Evolutionary conservation across 2,113 vertebrate species (phyloP).

Genomic region (Cepphus grylle): DNA sequence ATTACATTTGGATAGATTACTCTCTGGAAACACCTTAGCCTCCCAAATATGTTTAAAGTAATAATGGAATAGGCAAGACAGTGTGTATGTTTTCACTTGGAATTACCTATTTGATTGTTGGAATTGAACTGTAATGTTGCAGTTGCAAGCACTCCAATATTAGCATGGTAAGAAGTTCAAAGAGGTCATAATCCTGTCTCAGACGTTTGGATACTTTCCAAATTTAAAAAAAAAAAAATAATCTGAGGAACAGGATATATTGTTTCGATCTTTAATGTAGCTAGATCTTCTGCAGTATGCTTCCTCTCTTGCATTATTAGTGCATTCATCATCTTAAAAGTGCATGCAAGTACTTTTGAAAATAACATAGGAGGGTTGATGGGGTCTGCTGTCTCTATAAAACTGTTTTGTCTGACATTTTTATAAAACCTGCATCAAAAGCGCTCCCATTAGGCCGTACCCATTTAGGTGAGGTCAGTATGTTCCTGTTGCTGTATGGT

Average conservation of each 20-base stretch:
- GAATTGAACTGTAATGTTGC: not conserved
- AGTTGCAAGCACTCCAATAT: not conserved
- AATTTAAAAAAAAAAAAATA: not conserved
- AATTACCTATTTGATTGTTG: not conserved
- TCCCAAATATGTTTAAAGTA: not conserved
- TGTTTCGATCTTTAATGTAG: not conserved
- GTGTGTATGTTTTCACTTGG: not conserved
- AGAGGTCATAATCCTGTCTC: not conserved
- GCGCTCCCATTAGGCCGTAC: not conserved
- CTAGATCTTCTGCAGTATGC: not conserved
- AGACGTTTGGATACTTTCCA: not conserved
- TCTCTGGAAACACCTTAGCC: not conserved
- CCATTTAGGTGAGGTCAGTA: not conserved
- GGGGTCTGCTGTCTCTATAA: not conserved
- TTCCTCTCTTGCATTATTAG: not conserved
- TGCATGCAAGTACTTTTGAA: not conserved
- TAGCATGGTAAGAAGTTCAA: not conserved
- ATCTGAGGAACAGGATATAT: not conserved
- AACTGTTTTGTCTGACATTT: not conserved
- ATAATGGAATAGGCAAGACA: not conserved
- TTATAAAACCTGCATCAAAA: constrained; percentile 41
- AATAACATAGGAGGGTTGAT: not conserved
- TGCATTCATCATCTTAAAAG: not conserved
- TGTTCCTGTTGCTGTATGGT: not conserved
- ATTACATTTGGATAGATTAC: not conserved